phyloP scores from a whole-genome alignment of 53 echinoderm and acorn worm genomes.

The Echinarachnius parma region DNA sequence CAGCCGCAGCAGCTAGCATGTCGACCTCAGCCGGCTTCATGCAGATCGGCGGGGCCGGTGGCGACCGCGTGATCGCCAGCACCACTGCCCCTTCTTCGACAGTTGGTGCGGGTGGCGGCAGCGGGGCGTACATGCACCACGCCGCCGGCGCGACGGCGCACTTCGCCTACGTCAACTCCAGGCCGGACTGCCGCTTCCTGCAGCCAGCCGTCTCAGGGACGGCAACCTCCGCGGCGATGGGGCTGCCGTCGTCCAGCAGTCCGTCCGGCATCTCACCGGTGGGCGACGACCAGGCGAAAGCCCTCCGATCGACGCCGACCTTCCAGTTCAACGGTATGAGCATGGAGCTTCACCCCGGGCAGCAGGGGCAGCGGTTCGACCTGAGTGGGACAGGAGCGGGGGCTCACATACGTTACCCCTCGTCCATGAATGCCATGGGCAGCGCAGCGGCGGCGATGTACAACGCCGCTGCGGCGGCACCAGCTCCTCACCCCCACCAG shows the following conservation, averaged over 20 bases:
- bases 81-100: constrained; percentile 16
- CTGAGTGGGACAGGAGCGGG: constrained; percentile 50
- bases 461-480: constrained; percentile 57
- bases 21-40: constrained; percentile 23
- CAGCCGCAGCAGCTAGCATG: too few relatives aligned
- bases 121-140: constrained; percentile 9
- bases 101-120: constrained; percentile 9
- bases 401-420: constrained; percentile 57
- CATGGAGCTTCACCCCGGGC: constrained; percentile 54
- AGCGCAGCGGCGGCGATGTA: constrained; percentile 64
- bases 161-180: constrained; percentile 43
- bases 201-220: constrained; percentile 47
- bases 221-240: constrained; percentile 8
- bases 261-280: constrained; percentile 33
- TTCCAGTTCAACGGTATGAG: constrained; percentile 53
- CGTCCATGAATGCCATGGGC: constrained; percentile 33
- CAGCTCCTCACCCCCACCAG: constrained; percentile 35
- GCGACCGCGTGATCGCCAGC: constrained; percentile 9
- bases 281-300: constrained; percentile 49
- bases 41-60: constrained; percentile 30
- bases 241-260: constrained; percentile 31
- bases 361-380: constrained; percentile 51
- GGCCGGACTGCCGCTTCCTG: constrained; percentile 59
- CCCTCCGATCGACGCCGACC: constrained; percentile 50
- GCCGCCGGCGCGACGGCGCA: constrained; percentile 19